phyloP scores from a whole-genome alignment of 2,797 vertebrate genomes.

The Eptatretus atami region DNA sequence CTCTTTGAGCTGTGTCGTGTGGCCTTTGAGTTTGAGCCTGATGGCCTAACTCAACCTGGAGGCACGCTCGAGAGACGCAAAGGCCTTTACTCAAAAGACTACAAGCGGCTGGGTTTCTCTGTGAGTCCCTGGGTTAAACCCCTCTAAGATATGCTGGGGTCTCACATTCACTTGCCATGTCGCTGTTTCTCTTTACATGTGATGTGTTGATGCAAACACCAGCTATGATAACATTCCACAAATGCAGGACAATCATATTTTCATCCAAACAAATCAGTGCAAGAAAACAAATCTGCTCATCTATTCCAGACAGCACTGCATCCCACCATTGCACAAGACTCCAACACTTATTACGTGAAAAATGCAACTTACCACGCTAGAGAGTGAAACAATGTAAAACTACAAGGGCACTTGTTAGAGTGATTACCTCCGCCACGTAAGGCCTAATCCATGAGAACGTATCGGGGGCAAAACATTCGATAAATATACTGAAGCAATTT shows the following conservation, averaged over 20 bases:
- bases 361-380: no score
- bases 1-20: slow-evolving; percentile 82
- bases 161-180: no score
- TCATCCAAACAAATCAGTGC: not conserved
- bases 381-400: no score
- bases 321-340: no score
- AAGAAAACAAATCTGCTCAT: not conserved
- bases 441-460: no score
- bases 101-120: slow-evolving; percentile 88
- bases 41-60: slow-evolving; percentile 17
- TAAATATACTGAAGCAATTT: no score
- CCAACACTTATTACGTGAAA: no score
- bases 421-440: no score
- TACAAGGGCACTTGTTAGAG: no score
- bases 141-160: not conserved
- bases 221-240: not conserved
- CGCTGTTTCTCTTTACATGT: not conserved
- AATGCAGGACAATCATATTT: not conserved
- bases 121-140: slow-evolving; percentile 18
- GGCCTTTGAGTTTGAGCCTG: slow-evolving; percentile 69
- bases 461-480: no score
- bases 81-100: slow-evolving; percentile 85
- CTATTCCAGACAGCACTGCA: not conserved
- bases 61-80: slow-evolving; percentile 59
- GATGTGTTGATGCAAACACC: not conserved